Percentiles rank a stretch among this genome's conserved stretches.
phyloP scores from a whole-genome alignment of 2,797 vertebrate genomes.

The Spinus olivaceus region DNA sequence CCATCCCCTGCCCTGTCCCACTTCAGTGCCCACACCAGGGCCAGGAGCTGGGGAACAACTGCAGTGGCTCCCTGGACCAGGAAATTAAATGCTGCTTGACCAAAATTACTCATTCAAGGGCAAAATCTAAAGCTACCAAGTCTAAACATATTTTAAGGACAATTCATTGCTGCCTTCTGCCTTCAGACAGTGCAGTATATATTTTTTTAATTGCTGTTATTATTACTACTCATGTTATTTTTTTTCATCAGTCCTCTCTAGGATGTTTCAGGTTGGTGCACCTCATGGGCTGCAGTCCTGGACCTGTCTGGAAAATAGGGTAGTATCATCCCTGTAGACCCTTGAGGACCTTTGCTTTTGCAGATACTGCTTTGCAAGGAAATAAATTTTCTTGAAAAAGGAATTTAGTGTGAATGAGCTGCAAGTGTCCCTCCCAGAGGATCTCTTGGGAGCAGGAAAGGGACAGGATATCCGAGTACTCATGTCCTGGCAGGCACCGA shows the following conservation, averaged over 20 bases:
- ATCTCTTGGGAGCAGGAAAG: background rate
- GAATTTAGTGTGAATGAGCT: background rate
- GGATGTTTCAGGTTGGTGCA: background rate
- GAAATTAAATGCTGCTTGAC: background rate
- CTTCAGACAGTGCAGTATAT: background rate
- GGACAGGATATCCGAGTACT: rapidly evolving
- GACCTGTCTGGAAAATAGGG: background rate
- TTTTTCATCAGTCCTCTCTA: background rate
- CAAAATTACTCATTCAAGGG: background rate
- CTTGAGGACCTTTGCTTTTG: background rate
- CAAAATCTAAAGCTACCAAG: background rate
- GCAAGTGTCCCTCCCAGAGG: background rate
- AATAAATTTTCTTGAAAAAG: background rate
- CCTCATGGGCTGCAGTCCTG: background rate
- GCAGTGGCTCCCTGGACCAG: background rate
- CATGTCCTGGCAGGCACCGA: rapidly evolving
- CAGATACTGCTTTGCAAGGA: background rate
- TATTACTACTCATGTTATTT: background rate
- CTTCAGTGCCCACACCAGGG: background rate
- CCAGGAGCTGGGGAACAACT: background rate
- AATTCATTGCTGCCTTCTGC: background rate
- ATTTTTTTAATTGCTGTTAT: background rate
- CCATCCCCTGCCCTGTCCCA: background rate
- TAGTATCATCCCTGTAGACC: no score
- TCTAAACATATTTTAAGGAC: background rate